Base-by-base conservation (phyloP, 2,113 vertebrate species). In the Anarhynchus alexandrinus region DNA sequence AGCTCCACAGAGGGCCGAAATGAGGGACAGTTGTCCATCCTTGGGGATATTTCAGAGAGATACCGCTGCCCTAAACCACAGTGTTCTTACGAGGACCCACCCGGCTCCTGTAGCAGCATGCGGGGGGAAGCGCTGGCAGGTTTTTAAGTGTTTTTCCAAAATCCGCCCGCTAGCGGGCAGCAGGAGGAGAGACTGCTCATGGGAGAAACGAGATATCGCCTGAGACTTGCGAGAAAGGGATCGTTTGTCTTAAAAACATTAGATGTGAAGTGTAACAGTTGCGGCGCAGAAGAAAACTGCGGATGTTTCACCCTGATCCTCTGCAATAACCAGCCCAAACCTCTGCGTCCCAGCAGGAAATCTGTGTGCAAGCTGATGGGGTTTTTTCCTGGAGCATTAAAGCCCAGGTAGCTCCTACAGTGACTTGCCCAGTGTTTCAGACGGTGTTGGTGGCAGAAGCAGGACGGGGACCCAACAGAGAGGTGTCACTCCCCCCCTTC, bases 151-250 rank as follows among this genome's bases (percentile, higher is more conserved):
- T 59, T 82, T 71, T 72, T 83, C 77, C 82, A 29, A 89, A 92
- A 61, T 54, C 66, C 49, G 43, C 32, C 72, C 25, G 2, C 81
- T 54, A 92, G 85, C n/a, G 4, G 74, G 80, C 80, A 78, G 65
- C 59, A 58, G 76, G 72, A 73, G 1, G 0, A 42, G 81, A 42
- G 47, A 40, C 51, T 29, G 27, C 17, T 67, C 3, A 4, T 19
- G 58, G 52, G 29, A n/a, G 40, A 66, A 36, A 36, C 1, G 61
- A 58, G 70, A 17, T 0, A 7, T 5, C 1, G 0, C 40, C 22
- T 5, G 61, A n/a, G 73, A 43, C 17, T 20, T 21, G 16, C 25
- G 11, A 25, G 30, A n/a, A 40, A 32, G 10, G 23, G 51, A 15
- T 55, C 3, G 0, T n/a, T 72, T n/a, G 17, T 15, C 57, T 86